These are phyloP conservation scores for Melanaphis sacchari DNA, from an alignment of 1,140 invertebrate species.

Conservation along the genomic window DNA sequence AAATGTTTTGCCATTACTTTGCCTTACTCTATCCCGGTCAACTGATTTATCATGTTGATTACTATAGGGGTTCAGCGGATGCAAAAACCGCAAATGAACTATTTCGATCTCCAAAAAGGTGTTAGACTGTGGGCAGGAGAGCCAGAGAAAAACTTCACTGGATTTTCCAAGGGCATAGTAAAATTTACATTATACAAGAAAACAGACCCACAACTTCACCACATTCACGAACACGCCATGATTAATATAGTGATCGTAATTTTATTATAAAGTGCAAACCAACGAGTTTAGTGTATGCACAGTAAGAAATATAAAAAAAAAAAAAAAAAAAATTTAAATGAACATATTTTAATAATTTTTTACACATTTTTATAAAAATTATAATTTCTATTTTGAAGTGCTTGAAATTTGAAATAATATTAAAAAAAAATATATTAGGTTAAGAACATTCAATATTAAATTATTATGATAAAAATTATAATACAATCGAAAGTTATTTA, in stretches of 20 bases:
- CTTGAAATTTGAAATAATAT: background rate
- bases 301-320: background rate
- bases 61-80: background rate
- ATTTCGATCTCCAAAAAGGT: conserved; percentile 50
- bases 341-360: background rate
- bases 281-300: background rate
- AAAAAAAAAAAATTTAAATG: background rate
- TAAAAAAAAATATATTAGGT: background rate
- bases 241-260: background rate
- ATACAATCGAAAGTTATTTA: background rate
- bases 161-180: background rate
- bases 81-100: conserved; percentile 55
- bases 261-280: background rate
- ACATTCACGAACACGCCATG: background rate
- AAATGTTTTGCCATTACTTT: conserved; percentile 55
- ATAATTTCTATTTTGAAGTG: background rate
- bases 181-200: conserved; percentile 34
- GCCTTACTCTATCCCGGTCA: background rate
- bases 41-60: conserved; percentile 56
- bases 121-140: background rate
- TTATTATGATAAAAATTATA: background rate
- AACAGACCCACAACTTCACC: background rate
- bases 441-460: background rate
- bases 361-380: background rate
- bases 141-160: conserved; percentile 18